Evolutionary conservation across 2,888 invertebrate genomes (phyloP).

Genomic region (Phymatocera aterrima): DNA sequence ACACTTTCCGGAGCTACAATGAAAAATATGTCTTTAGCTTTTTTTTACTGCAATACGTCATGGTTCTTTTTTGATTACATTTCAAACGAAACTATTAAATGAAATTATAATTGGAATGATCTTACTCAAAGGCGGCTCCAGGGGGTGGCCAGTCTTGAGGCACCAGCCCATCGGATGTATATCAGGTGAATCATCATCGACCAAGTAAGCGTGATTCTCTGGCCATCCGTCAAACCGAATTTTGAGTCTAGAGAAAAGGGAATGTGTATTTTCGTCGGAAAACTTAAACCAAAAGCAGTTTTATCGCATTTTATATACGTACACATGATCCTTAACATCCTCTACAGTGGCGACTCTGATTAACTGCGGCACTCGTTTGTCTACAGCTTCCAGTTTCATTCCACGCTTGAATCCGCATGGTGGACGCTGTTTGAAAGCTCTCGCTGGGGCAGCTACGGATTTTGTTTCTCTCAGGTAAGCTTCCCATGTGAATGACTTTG

Average conservation of each 20-base stretch:
- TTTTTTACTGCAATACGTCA: too few species aligned
- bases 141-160: conserved; percentile 89
- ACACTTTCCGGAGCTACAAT: conserved; percentile 80
- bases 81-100: conserved; percentile 18
- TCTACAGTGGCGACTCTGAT: conserved; percentile 91
- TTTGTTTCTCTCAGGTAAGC: conserved; percentile 87
- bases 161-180: conserved; percentile 96
- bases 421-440: conserved; percentile 88
- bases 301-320: too few species aligned
- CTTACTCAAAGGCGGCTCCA: conserved; percentile 90
- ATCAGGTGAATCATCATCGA: conserved; percentile 93
- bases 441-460: conserved; percentile 85
- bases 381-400: conserved; percentile 93
- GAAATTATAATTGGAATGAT: neutral
- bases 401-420: conserved; percentile 88
- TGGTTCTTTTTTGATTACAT: neutral
- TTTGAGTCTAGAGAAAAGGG: conserved; percentile 62
- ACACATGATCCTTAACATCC: conserved; percentile 83
- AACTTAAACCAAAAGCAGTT: neutral
- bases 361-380: conserved; percentile 87
- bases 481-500: conserved; percentile 89
- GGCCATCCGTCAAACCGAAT: conserved; percentile 95
- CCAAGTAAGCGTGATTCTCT: conserved; percentile 88
- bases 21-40: conserved; percentile 40
- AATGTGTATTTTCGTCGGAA: neutral